Base-by-base conservation (phyloP, 2,113 vertebrate species). In the Neolamprologus brichardi region DNA sequence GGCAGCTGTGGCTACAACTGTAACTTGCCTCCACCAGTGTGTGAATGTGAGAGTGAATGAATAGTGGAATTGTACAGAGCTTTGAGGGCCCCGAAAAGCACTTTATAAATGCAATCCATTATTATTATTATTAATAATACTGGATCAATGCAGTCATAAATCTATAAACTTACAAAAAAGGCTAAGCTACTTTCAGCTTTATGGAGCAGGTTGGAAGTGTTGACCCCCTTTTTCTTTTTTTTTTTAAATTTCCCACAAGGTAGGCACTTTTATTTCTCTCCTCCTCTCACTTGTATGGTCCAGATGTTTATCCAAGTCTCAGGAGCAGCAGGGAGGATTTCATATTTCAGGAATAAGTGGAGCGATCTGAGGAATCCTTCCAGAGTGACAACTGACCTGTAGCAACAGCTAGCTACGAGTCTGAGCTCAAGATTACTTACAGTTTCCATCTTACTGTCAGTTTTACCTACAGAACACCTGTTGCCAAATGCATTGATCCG, bases 201-300 rank as follows among this genome's bases (percentile, higher is more conserved):
- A 79, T 79, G 54, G 17, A 62, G 2, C 14, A 79, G 15, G 34
- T 28, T 34, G 1, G 54, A 49, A 79, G 72, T 51, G 30, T 64
- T 30, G 72, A 62, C 4, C 17, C n/a, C 2, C 0, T 17, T 1
- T 20, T 3, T 20, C 3, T 2, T 20, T 12, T 23, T 4, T 7
- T 30, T 56, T 14, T 1, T 7, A 1, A 23, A 58, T 58, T 84
- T 34, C 44, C 83, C n/a, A 78, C 70, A 49, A 8, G 44, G 28
- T 3, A 78, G 17, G 8, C 8, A 14, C 3, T 64, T 39, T 23
- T 79, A 49, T 3, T 53, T 53, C 11, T 44, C 5, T 20, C 28
- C 25, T 20, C 56, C 8, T 3, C 5, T 25, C 28, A 78, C 13
- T 78, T 54, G 12, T 77, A 84, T 23, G 32, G 60, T 64, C 60